Evolutionary conservation across 2,888 invertebrate genomes (phyloP).

Genomic region (Norana najaformis): DNA sequence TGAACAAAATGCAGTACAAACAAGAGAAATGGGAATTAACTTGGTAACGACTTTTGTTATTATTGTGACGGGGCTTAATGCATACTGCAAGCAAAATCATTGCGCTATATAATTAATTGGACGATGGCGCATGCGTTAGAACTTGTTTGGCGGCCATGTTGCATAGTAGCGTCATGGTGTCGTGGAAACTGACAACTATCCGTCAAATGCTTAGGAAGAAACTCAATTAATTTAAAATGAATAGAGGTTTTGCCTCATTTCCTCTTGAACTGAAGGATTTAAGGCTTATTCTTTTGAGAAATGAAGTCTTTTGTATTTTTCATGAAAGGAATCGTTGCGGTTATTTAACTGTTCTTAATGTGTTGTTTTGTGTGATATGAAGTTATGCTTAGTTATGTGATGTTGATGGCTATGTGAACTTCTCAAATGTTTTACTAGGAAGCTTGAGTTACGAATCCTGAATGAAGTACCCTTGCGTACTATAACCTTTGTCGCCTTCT

Average conservation of each 20-base stretch:
- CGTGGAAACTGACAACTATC: conserved; percentile 10
- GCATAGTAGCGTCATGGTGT: conserved; percentile 20
- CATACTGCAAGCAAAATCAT: too few species aligned
- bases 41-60: too few species aligned
- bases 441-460: too few species aligned
- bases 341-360: too few species aligned
- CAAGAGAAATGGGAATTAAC: too few species aligned
- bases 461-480: too few species aligned
- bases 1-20: too few species aligned
- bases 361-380: background rate
- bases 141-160: conserved; percentile 10
- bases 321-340: background rate
- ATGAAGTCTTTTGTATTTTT: background rate
- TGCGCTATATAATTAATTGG: background rate
- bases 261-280: background rate
- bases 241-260: background rate
- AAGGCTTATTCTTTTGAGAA: background rate
- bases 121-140: background rate
- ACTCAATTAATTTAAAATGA: background rate
- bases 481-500: too few species aligned
- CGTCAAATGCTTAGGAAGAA: background rate
- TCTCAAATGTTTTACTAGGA: background rate
- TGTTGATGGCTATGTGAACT: background rate
- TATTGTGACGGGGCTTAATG: too few species aligned
- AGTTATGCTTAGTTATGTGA: background rate